Evolutionary conservation across 2,888 invertebrate species (phyloP).

Genomic region (Pheosia tremula): DNA sequence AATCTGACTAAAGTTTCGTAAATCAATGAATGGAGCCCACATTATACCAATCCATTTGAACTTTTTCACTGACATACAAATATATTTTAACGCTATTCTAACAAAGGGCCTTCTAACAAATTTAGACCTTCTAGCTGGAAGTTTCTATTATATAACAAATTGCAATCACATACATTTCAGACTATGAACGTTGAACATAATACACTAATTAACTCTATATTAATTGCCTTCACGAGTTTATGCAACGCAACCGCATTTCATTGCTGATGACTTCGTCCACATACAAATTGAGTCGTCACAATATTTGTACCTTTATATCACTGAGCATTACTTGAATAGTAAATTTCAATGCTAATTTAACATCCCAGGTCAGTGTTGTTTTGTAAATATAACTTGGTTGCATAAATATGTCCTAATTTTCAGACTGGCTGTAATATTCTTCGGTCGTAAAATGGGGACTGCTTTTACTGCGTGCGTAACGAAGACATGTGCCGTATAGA

Average conservation of each 20-base stretch:
- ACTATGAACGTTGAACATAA: neutral
- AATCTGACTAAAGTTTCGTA: too few species aligned
- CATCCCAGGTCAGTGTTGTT: neutral
- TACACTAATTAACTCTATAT: neutral
- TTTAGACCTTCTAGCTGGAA: too few species aligned
- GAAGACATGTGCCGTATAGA: neutral
- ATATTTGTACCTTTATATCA: constrained; percentile 10
- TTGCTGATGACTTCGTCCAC: constrained; percentile 13
- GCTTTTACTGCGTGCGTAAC: constrained; percentile 2
- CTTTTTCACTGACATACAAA: too few species aligned
- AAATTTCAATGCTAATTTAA: constrained; percentile 5
- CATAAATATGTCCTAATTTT: constrained; percentile 5
- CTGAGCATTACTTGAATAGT: neutral
- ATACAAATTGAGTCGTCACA: constrained; percentile 19
- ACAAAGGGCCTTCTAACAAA: too few species aligned
- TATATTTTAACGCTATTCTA: too few species aligned
- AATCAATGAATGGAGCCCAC: too few species aligned
- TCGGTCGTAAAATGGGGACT: constrained; percentile 7
- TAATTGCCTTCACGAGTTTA: constrained; percentile 1
- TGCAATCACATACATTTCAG: neutral
- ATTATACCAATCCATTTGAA: too few species aligned
- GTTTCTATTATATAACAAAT: neutral
- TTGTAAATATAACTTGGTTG: neutral
- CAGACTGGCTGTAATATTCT: constrained; percentile 4
- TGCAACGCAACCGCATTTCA: constrained; percentile 9